A percentile compares a stretch with the other conserved stretches of the same genome.
phyloP scores from a whole-genome alignment of 1,140 invertebrate genomes.

The Vanessa tameamea region DNA sequence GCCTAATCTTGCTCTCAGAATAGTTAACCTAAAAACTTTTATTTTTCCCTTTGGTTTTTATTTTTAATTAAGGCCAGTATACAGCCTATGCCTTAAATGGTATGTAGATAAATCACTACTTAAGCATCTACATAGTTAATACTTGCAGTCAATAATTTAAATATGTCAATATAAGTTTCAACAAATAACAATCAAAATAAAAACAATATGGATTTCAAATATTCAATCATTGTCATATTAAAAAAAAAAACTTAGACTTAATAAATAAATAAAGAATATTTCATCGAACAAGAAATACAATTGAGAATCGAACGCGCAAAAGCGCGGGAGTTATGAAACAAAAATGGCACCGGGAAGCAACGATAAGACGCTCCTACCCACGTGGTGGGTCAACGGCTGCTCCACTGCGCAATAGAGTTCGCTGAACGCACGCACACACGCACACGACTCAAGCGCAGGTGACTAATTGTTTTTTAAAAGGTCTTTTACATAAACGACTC shows the following conservation, averaged over 20 bases:
- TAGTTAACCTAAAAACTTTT: not conserved
- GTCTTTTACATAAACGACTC: slow-evolving; percentile 23
- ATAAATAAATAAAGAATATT: slow-evolving; percentile 11
- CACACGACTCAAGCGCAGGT: slow-evolving; percentile 48
- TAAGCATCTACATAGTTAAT: not conserved
- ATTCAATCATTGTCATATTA: too few relatives aligned
- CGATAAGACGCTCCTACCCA: slow-evolving; percentile 67
- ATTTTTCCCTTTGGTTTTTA: not conserved
- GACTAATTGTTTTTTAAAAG: slow-evolving; percentile 53
- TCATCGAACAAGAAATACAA: not conserved
- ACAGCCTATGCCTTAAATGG: not conserved
- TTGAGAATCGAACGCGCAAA: slow-evolving; percentile 42
- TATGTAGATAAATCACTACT: slow-evolving; percentile 1
- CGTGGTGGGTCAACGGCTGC: slow-evolving; percentile 76
- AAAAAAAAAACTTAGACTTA: not conserved
- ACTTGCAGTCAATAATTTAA: not conserved
- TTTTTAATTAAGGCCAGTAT: slow-evolving; percentile 6
- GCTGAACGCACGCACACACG: slow-evolving; percentile 53
- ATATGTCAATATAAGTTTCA: too few relatives aligned
- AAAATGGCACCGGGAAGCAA: slow-evolving; percentile 62
- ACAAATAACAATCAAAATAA: too few relatives aligned
- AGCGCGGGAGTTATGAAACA: slow-evolving; percentile 54
- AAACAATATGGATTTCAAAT: too few relatives aligned
- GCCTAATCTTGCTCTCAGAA: too few relatives aligned
- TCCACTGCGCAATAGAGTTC: slow-evolving; percentile 67